Percentiles rank a stretch among this genome's conserved stretches.
These are phyloP conservation scores for Montipora capitata DNA, from an alignment of 92 coral and sea anemone species.

Conservation along the genomic window DNA sequence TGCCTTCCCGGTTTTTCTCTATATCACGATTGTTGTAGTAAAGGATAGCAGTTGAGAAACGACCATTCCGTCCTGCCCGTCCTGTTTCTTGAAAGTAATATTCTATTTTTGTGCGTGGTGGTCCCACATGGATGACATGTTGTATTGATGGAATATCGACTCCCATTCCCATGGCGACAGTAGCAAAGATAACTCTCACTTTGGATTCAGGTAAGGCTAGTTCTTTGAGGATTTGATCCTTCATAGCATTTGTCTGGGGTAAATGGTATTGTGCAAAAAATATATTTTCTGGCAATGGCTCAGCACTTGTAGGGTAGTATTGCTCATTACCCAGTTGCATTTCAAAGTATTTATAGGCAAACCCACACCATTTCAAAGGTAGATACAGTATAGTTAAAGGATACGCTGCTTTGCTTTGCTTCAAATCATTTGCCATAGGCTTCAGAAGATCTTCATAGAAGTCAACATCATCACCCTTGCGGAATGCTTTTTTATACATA, in stretches of 20 bases:
- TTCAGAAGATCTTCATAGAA: slow-evolving; percentile 37
- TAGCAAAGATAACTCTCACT: slow-evolving; percentile 64
- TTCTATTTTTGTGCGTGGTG: slow-evolving; percentile 71
- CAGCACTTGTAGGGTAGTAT: slow-evolving; percentile 44
- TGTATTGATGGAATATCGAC: slow-evolving; percentile 55
- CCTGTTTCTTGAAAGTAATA: slow-evolving; percentile 78
- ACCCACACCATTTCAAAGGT: slow-evolving; percentile 66
- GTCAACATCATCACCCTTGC: slow-evolving; percentile 57
- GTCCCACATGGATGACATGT: slow-evolving; percentile 67
- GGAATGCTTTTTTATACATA: slow-evolving; percentile 41
- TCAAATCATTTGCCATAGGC: slow-evolving; percentile 50
- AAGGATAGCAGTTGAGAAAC: slow-evolving; percentile 27
- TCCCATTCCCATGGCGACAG: slow-evolving; percentile 80
- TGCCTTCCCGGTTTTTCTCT: slow-evolving; percentile 34
- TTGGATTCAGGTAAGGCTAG: slow-evolving; percentile 21
- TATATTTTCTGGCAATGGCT: slow-evolving; percentile 42
- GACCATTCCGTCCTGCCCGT: slow-evolving; percentile 67
- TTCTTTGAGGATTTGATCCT: slow-evolving; percentile 51
- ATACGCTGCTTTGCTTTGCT: slow-evolving; percentile 12
- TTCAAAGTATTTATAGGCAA: slow-evolving; percentile 65
- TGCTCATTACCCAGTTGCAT: slow-evolving; percentile 40
- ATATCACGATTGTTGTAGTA: slow-evolving; percentile 59
- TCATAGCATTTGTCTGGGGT: slow-evolving; percentile 73
- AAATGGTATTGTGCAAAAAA: slow-evolving; percentile 67
- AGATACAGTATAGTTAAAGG: slow-evolving; percentile 59